Evolutionary conservation across 2,888 invertebrate genomes (phyloP), one percentile per base, ranked within the genome.

Genomic region (Volucella inanis): DNA sequence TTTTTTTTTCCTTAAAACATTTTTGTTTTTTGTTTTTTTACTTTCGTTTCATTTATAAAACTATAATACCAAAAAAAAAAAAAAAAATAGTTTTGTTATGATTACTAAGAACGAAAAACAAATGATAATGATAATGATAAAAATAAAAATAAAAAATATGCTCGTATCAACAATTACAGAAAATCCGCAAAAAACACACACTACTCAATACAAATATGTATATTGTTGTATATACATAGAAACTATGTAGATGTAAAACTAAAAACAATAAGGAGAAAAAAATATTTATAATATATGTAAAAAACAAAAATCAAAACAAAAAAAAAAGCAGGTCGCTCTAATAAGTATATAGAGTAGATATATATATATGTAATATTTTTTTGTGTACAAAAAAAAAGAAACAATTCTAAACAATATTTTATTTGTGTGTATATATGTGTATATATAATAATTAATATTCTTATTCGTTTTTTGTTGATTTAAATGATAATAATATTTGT

Each of bases 51-150:
- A 31, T 80, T 47, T 45, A 74, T 80, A 79, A 74, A 80, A 80
- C 80, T 80, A 80, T 80, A 80, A 80, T 74, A 80, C 80, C 80
- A 80, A 65, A 68, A 61, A 74, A 78, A 65, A 68, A 61, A 74
- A 78, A 72, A 72, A 41, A 65, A 2, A 8, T 67, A 22, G 41
- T 70, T 77, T 78, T 54, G 43, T 59, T 43, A 67, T 61, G 72
- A 67, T 52, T 59, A 59, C 76, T 47, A 68, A 22, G 18, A 67
- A 59, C 31, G 31, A 52, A 52, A 59, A 15, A 61, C 59, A 59
- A 43, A 55, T 49, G 38, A 41, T 31, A 39, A 8, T 6, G 50
- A 9, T 45, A 3, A 45, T n/a, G 47, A 54, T 43, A 50, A 41
- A 31, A 31, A 6, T 31, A 45, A 52, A 59, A 15, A 61, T 54